Evolutionary conservation across 2,888 invertebrate genomes (phyloP).

Genomic region (Bellardia pandia): DNA sequence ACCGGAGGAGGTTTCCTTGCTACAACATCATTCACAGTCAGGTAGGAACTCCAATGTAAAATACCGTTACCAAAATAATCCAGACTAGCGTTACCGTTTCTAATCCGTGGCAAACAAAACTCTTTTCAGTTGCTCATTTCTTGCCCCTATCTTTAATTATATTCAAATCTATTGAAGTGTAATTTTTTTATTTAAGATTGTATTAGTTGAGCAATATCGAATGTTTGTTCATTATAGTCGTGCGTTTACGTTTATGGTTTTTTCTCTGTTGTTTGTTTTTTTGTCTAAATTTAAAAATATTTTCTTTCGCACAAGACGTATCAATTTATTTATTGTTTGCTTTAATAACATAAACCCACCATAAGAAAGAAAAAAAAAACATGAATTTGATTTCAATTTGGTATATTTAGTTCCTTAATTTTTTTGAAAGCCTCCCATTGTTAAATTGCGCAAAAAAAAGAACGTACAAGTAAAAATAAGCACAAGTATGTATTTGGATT

Average conservation of each 20-base stretch:
- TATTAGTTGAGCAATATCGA: constrained; percentile 42
- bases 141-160: not conserved
- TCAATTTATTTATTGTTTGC: constrained; percentile 46
- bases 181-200: constrained; percentile 16
- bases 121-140: not conserved
- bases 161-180: constrained; percentile 37
- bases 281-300: constrained; percentile 33
- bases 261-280: constrained; percentile 7
- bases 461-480: not conserved
- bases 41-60: too few relatives aligned
- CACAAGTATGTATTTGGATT: constrained; percentile 17
- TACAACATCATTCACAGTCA: too few relatives aligned
- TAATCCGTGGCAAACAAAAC: too few relatives aligned
- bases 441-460: constrained; percentile 8
- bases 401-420: constrained; percentile 22
- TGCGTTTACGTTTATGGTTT: constrained; percentile 16
- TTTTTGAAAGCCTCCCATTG: constrained; percentile 39
- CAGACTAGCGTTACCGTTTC: too few relatives aligned
- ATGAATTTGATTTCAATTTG: constrained; percentile 49
- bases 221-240: constrained; percentile 55
- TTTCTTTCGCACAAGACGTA: constrained; percentile 32
- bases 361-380: not conserved
- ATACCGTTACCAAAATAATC: too few relatives aligned
- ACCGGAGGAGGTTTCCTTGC: too few relatives aligned
- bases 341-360: constrained; percentile 21